A percentile compares a stretch with the other conserved stretches of the same genome.
phyloP scores from a whole-genome alignment of 37 sponge, comb jelly and placozoan species.

The Spongilla lacustris region DNA sequence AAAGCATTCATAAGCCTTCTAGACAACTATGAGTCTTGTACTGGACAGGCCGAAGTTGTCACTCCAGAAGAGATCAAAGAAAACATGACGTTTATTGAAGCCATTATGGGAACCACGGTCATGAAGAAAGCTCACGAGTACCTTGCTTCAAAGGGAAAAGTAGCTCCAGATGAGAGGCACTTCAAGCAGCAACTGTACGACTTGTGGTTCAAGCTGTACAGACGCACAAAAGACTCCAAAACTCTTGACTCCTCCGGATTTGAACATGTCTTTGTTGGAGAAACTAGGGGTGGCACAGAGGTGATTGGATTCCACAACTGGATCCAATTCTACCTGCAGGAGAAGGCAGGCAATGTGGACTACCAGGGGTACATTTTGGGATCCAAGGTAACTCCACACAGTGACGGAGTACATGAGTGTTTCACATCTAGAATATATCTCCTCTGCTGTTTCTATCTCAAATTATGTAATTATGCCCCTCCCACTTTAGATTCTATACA shows the following conservation, averaged over 20 bases:
- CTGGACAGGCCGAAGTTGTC: constrained; percentile 73
- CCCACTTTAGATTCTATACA: no score
- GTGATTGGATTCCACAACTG: constrained; percentile 96
- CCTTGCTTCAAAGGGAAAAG: constrained; percentile 73
- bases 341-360: constrained; percentile 91
- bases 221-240: constrained; percentile 58
- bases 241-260: constrained; percentile 89
- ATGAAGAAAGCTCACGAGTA: constrained; percentile 72
- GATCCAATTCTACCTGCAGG: constrained; percentile 94
- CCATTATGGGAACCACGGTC: constrained; percentile 67
- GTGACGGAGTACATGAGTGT: background rate
- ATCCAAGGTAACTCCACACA: constrained; percentile 74
- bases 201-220: constrained; percentile 90
- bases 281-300: constrained; percentile 68
- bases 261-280: constrained; percentile 98
- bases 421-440: background rate
- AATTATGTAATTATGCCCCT: no score
- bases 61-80: constrained; percentile 83
- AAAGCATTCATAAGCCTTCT: constrained; percentile 81
- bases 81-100: constrained; percentile 82
- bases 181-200: constrained; percentile 90
- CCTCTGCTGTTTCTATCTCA: background rate
- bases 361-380: constrained; percentile 87
- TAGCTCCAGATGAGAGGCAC: constrained; percentile 30
- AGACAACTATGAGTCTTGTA: constrained; percentile 89